Evolutionary conservation across 2,113 vertebrate species (phyloP), one percentile per base, ranked within the genome.

Genomic region (Ictalurus punctatus): DNA sequence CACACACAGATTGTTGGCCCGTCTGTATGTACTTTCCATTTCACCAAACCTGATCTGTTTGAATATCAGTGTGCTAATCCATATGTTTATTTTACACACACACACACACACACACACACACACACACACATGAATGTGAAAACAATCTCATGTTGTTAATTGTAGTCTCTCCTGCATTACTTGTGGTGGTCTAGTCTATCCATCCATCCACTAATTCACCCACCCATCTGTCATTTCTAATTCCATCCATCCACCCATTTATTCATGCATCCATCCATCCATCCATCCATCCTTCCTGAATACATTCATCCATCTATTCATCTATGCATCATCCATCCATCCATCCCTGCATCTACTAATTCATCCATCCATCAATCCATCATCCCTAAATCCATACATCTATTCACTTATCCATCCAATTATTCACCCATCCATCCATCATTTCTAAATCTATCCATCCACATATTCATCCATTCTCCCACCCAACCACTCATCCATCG

Each of bases 71-170:
- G 16, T 74, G 16, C 1, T 74, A 40, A 74, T 44, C 37, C 71
- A 74, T 23, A 19, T 76, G 73, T 44, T 76, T 48, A 9, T 25
- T 4, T 12, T 0, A 25, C 73, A 48, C 73, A 76, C 40, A 48
- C 37, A 76, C 73, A 44, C 73, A 76, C 37, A 25, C 37, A 76
- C 73, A 76, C 74, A 78, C 74, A 78, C 74, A 78, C 21, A 48
- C 37, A 78, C 40, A 78, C 71, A 44, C 74, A 78, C 21, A 48
- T 16, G 40, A 23, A 48, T 2, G 4, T 21, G 17, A 37, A 73
- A 37, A 40, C 4, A 17, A 17, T 71, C 23, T 71, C 4, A 30
- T 17, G 4, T 30, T 69, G 30, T 71, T 34, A 71, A 71, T 34
- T 71, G 67, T 34, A 23, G n/a, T 30, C 30, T 16, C 67, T 69